A percentile compares a stretch with the other conserved stretches of the same genome.
phyloP scores from a whole-genome alignment of 1,140 invertebrate species.

The Zeugodacus cucurbitae region DNA sequence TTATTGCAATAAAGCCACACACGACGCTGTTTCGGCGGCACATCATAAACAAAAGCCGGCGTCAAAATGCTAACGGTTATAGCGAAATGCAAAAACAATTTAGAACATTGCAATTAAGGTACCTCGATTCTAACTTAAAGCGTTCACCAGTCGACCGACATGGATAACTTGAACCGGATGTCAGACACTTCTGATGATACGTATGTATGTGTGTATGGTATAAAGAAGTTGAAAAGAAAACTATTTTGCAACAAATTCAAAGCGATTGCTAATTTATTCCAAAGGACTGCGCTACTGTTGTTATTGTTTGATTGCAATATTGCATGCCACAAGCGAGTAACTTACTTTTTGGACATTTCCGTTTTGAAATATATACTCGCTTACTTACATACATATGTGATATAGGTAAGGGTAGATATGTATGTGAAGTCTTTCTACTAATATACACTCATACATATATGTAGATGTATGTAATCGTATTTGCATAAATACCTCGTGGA shows the following conservation, averaged over 20 bases:
- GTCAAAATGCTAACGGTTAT: constrained; percentile 23
- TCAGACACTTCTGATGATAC: constrained; percentile 22
- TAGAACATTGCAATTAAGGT: neutral
- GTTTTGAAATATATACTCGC: neutral
- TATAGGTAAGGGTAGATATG: no score
- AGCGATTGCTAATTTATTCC: neutral
- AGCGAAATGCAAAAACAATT: constrained; percentile 1
- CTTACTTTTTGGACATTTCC: constrained; percentile 38
- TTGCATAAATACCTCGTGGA: neutral
- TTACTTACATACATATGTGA: neutral
- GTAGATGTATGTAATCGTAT: no score
- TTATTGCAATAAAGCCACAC: neutral
- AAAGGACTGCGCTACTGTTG: neutral
- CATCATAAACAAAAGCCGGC: constrained; percentile 14
- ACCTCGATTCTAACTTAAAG: neutral
- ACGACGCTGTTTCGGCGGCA: constrained; percentile 7
- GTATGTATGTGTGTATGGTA: neutral
- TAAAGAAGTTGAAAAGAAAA: neutral
- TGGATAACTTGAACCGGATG: constrained; percentile 26
- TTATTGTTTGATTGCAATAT: neutral
- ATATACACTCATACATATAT: no score
- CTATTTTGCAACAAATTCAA: neutral
- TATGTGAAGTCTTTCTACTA: no score
- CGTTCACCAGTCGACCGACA: neutral
- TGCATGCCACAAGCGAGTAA: constrained; percentile 38